These are phyloP conservation scores for Cyanistes caeruleus DNA, from an alignment of 2,113 vertebrate genomes.

Conservation along the genomic window DNA sequence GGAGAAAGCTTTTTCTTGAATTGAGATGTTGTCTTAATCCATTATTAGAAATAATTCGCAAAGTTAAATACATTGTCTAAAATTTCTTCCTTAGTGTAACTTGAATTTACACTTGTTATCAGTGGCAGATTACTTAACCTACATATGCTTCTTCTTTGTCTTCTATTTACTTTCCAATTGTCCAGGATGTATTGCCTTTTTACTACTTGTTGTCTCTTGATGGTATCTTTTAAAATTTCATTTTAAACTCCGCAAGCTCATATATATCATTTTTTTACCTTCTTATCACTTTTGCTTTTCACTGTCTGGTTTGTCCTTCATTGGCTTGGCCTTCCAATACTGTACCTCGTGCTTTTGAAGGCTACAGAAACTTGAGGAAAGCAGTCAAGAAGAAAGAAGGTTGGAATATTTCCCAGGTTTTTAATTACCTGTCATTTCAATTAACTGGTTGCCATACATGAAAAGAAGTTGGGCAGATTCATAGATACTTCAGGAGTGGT, in stretches of 20 bases:
- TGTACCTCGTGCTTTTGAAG: constrained; percentile 85
- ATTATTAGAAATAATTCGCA: neutral
- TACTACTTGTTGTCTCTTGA: constrained; percentile 75
- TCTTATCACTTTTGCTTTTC: constrained; percentile 79
- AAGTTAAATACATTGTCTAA: neutral
- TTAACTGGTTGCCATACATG: constrained; percentile 71
- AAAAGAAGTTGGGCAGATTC: constrained; percentile 58
- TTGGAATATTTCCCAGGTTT: constrained; percentile 86
- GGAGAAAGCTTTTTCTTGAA: neutral
- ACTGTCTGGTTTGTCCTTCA: constrained; percentile 82
- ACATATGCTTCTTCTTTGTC: constrained; percentile 49
- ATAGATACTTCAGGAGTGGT: neutral
- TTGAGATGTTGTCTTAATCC: neutral
- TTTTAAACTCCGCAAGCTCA: constrained; percentile 78
- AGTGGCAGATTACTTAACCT: constrained; percentile 15
- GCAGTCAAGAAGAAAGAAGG: constrained; percentile 87
- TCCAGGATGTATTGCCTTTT: constrained; percentile 77
- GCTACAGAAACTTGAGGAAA: constrained; percentile 89
- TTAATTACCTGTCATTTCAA: constrained; percentile 77
- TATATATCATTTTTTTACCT: constrained; percentile 80
- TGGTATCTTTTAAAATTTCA: constrained; percentile 73
- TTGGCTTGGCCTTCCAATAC: constrained; percentile 82
- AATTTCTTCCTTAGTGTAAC: neutral
- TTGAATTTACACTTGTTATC: neutral
- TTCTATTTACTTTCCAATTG: constrained; percentile 67